Conservation (phyloP, 2,113 vertebrate species). For the Trematomus loennbergii region DNA sequence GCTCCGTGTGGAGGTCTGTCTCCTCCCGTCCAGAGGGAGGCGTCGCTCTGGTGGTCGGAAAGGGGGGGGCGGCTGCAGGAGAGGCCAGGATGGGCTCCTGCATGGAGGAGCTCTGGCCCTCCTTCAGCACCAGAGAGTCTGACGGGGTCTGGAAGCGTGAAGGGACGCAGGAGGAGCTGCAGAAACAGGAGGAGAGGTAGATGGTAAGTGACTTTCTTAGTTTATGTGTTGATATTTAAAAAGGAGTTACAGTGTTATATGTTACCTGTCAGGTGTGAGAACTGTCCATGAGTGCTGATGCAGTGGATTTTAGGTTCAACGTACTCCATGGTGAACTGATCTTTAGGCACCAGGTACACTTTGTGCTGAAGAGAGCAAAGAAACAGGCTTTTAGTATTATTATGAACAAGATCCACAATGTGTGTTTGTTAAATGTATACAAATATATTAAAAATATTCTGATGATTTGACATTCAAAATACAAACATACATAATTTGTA, state of each 20-base stretch:
- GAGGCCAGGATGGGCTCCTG: constrained; percentile 78
- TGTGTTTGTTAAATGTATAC: background rate
- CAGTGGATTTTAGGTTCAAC: constrained; percentile 89
- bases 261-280: constrained; percentile 88
- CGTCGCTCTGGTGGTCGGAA: constrained; percentile 28
- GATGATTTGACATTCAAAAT: background rate
- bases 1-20: constrained; percentile 81
- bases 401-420: background rate
- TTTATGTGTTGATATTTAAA: background rate
- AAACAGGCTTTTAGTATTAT: background rate
- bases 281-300: constrained; percentile 88
- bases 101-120: constrained; percentile 84
- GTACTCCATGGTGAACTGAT: constrained; percentile 88
- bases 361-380: constrained; percentile 84
- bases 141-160: constrained; percentile 93
- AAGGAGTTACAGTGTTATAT: background rate
- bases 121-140: constrained; percentile 88
- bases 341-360: constrained; percentile 86
- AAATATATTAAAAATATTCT: background rate
- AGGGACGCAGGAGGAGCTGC: constrained; percentile 83
- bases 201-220: accelerated
- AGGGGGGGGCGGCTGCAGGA: constrained; percentile 77
- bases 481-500: background rate
- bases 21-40: constrained; percentile 52
- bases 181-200: background rate